Base-by-base conservation (phyloP, 2,888 invertebrate genomes). In the Vanessa cardui region DNA sequence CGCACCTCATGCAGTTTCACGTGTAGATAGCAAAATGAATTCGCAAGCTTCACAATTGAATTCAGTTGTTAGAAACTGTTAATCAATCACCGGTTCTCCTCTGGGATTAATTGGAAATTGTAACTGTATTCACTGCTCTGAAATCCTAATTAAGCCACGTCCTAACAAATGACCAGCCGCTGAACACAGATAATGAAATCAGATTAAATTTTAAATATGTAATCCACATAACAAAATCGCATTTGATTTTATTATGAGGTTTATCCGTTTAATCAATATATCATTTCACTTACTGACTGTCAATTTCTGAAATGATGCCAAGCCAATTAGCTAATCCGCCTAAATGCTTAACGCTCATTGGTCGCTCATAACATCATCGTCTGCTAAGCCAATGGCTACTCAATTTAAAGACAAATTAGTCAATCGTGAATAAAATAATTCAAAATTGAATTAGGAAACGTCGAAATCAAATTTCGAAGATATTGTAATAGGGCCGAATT, bases 71-170 rank as follows among this genome's bases (percentile, higher is more conserved):
- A 64, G 59, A 62, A 67, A 50, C 62, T 54, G 70, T 72, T 70
- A 64, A 72, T 72, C 72, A 70, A 70, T 66, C 62, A 62, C 63
- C 63, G 66, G 64, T 71, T 64, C 69, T 69, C 59, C 69, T 20
- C 54, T 47, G 52, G 68, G 69, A 68, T 63, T 64, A 69, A 69
- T 69, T 69, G 71, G 62, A 73, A 73, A 66, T 67, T 46, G 67
- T 69, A 66, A 64, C 66, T 56, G 58, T 62, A 66, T 68, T 62
- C 66, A 54, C 60, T 66, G 66, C 69, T 65, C 52, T 64, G 68
- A 65, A 65, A 69, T 67, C 60, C 70, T 69, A 72, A 72, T 71
- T 72, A 67, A 69, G 39, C 39, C 56, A 12, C 33, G 56, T 56
- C 39, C 33, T 39, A 56, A 56, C 56, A 56, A 56, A 39, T 39